Conservation (phyloP, 2,113 vertebrate species). For the Paedocypris sp. region DNA sequence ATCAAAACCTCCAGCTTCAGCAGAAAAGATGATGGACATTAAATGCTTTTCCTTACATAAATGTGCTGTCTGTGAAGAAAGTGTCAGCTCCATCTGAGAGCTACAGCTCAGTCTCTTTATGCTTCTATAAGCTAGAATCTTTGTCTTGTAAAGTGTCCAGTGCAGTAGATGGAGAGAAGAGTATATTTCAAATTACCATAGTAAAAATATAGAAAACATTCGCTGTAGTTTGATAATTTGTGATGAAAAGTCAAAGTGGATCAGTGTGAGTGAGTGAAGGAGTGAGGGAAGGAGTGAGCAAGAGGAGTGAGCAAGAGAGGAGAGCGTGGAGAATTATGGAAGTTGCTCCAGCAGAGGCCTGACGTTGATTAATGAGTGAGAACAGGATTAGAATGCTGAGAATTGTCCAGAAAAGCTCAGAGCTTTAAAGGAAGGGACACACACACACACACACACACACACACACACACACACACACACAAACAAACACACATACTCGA, state of each 20-base stretch:
- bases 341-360: constrained; percentile 67
- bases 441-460: too few species aligned
- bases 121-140: too few species aligned
- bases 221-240: too few species aligned
- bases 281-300: constrained; percentile 27
- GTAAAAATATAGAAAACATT: too few species aligned
- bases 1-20: constrained; percentile 61
- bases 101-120: too few species aligned
- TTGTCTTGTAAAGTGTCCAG: too few species aligned
- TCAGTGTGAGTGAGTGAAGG: too few species aligned
- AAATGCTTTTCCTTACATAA: constrained; percentile 76
- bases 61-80: constrained; percentile 63
- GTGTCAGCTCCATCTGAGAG: constrained; percentile 60
- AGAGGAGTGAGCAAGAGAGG: constrained; percentile 37
- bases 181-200: too few species aligned
- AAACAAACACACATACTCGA: too few species aligned
- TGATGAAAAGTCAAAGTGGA: too few species aligned
- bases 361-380: constrained; percentile 88
- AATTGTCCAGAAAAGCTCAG: constrained; percentile 65
- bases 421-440: constrained; percentile 67
- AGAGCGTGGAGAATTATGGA: constrained; percentile 66
- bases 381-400: constrained; percentile 77
- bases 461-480: too few species aligned
- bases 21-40: constrained; percentile 55
- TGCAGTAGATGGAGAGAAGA: too few species aligned